A percentile compares a stretch with the other conserved stretches of the same genome.
These are phyloP conservation scores for Actinernus sp. DNA, from an alignment of 92 coral and sea anemone genomes.

Conservation along the genomic window DNA sequence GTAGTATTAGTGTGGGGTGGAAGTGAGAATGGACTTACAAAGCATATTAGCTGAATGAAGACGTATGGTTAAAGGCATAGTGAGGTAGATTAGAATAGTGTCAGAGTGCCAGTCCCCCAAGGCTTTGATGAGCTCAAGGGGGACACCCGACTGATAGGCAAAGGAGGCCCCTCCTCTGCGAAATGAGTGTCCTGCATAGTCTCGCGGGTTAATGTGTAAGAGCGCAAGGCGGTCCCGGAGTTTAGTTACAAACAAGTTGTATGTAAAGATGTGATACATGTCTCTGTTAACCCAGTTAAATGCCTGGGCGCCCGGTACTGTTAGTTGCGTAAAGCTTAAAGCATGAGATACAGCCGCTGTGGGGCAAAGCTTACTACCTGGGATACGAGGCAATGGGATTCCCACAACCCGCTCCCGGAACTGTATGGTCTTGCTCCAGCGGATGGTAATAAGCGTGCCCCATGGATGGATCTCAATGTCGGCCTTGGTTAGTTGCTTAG, in stretches of 20 bases:
- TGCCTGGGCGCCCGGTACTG: conserved; percentile 12
- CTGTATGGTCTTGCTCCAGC: conserved; percentile 54
- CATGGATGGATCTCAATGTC: conserved; percentile 7
- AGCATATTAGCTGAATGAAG: conserved; percentile 16
- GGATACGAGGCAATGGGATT: conserved; percentile 23
- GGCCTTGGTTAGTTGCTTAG: conserved; percentile 9
- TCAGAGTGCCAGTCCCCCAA: conserved; percentile 41
- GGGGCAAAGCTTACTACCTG: conserved; percentile 21
- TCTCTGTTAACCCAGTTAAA: conserved; percentile 7
- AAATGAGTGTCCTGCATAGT: conserved; percentile 33
- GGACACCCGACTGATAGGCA: conserved; percentile 35
- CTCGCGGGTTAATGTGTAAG: background rate
- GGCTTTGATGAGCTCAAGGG: conserved; percentile 31
- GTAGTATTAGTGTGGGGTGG: too few relatives aligned
- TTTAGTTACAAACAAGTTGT: conserved; percentile 15
- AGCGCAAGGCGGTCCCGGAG: conserved; percentile 10
- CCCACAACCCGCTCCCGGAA: conserved; percentile 12
- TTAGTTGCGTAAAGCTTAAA: conserved; percentile 2
- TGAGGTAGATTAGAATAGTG: conserved; percentile 10
- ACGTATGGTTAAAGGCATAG: conserved; percentile 24
- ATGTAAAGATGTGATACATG: conserved; percentile 7
- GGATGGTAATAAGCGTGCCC: conserved; percentile 28
- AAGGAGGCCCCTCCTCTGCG: conserved; percentile 39
- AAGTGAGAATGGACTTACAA: background rate
- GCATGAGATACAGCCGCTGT: conserved; percentile 16